These are phyloP conservation scores for Cavia aperea DNA, from an alignment of 2,113 vertebrate genomes.

Conservation along the genomic window DNA sequence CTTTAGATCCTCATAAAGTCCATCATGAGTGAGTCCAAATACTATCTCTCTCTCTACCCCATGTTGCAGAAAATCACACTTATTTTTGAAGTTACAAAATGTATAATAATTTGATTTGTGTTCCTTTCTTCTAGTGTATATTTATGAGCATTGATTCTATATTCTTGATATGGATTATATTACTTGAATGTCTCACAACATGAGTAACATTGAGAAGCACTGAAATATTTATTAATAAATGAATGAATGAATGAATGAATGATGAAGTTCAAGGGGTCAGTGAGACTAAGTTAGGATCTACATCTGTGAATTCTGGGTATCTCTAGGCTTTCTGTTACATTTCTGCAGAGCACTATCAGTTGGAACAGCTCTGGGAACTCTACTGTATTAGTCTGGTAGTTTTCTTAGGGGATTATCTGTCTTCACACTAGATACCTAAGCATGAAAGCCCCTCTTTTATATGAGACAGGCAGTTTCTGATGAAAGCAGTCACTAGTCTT, in stretches of 20 bases:
- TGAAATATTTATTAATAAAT: neutral
- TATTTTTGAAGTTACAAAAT: neutral
- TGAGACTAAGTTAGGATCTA: neutral
- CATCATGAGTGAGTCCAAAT: neutral
- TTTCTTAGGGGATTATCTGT: neutral
- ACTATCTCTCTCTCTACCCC: too few relatives aligned
- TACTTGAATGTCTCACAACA: neutral
- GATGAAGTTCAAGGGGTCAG: neutral
- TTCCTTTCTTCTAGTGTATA: neutral
- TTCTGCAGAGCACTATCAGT: neutral
- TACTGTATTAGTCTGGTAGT: neutral
- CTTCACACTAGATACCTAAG: slow-evolving; percentile 2
- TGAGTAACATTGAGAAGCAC: neutral
- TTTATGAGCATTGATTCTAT: neutral
- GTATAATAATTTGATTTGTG: neutral
- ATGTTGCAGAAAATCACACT: neutral
- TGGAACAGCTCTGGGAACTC: neutral
- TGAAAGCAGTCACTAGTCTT: slow-evolving; percentile 19
- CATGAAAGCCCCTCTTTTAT: neutral
- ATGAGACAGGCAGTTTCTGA: slow-evolving; percentile 13
- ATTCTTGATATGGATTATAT: neutral
- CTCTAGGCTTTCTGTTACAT: neutral
- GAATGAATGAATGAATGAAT: neutral
- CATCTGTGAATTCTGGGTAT: neutral
- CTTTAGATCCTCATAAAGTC: neutral